Conservation (phyloP, 2,113 vertebrate genomes). For the Todiramphus chloris region DNA sequence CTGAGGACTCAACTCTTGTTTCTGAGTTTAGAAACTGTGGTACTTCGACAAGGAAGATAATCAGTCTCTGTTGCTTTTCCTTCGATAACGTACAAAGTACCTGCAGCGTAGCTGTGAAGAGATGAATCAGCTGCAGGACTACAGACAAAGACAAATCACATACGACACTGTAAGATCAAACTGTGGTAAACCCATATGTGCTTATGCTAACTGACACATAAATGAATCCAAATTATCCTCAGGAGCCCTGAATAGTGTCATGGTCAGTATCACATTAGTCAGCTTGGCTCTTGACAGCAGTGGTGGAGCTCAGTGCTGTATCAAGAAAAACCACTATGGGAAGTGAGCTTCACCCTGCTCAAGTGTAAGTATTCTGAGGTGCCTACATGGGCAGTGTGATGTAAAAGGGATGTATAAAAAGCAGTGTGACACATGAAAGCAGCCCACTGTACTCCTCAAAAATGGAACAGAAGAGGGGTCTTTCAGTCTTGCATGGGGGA, state of each 20-base stretch:
- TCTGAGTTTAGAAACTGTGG: background rate
- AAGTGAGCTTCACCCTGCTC: rapidly evolving
- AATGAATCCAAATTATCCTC: background rate
- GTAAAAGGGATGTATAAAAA: background rate
- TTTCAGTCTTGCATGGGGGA: background rate
- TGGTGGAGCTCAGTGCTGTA: background rate
- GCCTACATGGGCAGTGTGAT: rapidly evolving
- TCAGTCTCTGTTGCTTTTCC: background rate
- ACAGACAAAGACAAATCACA: background rate
- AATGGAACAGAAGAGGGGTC: background rate
- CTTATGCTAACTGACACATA: background rate
- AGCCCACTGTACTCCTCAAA: background rate
- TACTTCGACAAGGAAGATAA: background rate
- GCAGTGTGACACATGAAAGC: background rate
- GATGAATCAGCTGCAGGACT: background rate
- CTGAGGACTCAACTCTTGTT: background rate
- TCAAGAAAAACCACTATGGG: background rate
- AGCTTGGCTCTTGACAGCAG: background rate
- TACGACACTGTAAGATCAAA: background rate
- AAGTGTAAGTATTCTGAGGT: background rate
- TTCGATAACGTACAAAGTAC: background rate
- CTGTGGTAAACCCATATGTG: background rate
- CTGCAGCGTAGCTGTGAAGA: background rate
- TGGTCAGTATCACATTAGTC: background rate
- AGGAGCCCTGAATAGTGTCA: background rate